Base-by-base conservation (phyloP, 2,888 invertebrate species). In the Pasiphila rectangulata region DNA sequence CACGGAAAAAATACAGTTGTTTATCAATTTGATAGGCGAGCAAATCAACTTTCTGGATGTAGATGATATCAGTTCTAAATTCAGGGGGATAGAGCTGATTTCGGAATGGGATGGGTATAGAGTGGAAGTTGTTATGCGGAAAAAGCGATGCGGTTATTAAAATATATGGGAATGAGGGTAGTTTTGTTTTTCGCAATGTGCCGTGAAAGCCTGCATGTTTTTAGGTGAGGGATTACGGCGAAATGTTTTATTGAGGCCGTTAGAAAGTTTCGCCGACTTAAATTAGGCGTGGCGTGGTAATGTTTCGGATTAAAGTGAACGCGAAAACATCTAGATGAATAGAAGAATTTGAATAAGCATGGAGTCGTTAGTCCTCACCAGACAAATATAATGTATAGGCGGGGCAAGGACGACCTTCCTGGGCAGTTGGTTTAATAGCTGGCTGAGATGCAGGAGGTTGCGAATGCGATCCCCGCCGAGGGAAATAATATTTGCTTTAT, bases 151-250 rank as follows among this genome's bases (percentile, higher is more conserved):
- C 49, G 49, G 49, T 49, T 49, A 49, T 49, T 49, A 49, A 49
- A 50, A 50, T 46, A 50, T 46, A 45, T 50, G 46, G 24, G 51
- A 46, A 51, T 46, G 51, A 46, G 50, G 54, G 58, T 54, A 56
- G 54, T 54, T 56, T 45, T 56, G 51, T 50, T 48, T 54, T 56
- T 48, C 50, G 51, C 41, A 47, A 48, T 49, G 51, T 47, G 37
- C 47, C 57, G 52, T 46, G 56, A 56, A 54, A 42, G 52, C 48
- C 46, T 46, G 37, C 49, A 48, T 54, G 50, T 52, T 58, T 50
- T 52, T 47, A 40, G 39, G 36, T 45, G 21, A 36, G 36, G 20
- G 40, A 49, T 44, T 40, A 34, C 36, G 38, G 38, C 29, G 17
- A 32, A 37, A 36, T 46, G 34, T 37, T 50, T 50, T 50, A 50